Evolutionary conservation across 2,113 vertebrate genomes (phyloP), one percentile per base, ranked within the genome.

Genomic region (Larimichthys polyactis): DNA sequence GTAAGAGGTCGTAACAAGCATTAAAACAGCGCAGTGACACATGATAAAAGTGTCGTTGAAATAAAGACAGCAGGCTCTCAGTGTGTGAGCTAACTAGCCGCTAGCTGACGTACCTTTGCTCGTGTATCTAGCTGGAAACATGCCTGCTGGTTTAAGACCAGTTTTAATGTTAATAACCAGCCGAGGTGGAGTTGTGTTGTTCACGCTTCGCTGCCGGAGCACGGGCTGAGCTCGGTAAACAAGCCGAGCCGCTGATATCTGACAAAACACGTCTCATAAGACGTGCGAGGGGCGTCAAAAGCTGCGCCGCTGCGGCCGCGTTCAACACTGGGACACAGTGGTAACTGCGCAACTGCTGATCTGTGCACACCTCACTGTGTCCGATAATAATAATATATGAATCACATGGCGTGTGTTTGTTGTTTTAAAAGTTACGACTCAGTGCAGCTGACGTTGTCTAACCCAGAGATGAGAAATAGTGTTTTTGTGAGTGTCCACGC

Each of bases 111-210:
- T 92, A 95, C 95, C 95, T 93, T 90, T 91, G 58, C 90, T 65
- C 2, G 93, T 87, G 62, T 93, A 94, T 90, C 94, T 78, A 19
- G 92, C 94, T 76, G 94, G 94, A 82, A 96, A 94, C 95, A 96
- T 96, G 67, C 77, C 72, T 72, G 82, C 85, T 58, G 32, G 48
- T 14, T 71, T 44, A 15, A 43, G n/a, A 22, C 71, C 72, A 8
- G 15, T 27, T 55, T 24, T 0, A 44, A 16, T 43, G 51, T 48
- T 2, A 44, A 0, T 3, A 9, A 43, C 9, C 17, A 48, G 32
- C 5, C n/a, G 19, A 63, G 4, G 32, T 43, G n/a, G 27, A 32
- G 29, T 5, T 14, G 0, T 4, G 14, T 16, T 7, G 55, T 27
- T 22, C 32, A 40, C 17, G 11, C n/a, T 22, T 32, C 20, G 19